phyloP scores from a whole-genome alignment of 2,797 vertebrate genomes.

The Philypnodon macrostomus region DNA sequence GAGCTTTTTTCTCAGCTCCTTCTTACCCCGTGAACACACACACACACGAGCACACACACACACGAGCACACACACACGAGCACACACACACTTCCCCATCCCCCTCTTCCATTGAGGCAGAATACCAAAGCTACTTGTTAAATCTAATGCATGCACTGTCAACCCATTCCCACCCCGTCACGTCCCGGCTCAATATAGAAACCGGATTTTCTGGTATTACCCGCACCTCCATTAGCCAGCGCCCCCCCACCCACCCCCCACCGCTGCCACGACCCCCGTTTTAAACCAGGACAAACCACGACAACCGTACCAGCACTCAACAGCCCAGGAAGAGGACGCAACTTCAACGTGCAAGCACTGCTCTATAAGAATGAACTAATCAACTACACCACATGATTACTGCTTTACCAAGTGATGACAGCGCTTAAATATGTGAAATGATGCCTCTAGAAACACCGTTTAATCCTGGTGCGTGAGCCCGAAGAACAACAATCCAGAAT shows the following conservation, averaged over 20 bases:
- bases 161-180: slow-evolving; percentile 87
- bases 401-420: slow-evolving; percentile 62
- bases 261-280: slow-evolving; percentile 51
- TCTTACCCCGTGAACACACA: slow-evolving; percentile 2
- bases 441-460: too few species aligned
- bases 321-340: slow-evolving; percentile 5
- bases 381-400: slow-evolving; percentile 61
- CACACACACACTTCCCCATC: slow-evolving; percentile 43
- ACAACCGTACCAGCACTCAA: slow-evolving; percentile 10
- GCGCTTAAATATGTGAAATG: slow-evolving; percentile 58
- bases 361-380: slow-evolving; percentile 45
- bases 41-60: slow-evolving; percentile 15
- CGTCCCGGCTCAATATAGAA: slow-evolving; percentile 84
- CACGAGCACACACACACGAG: slow-evolving; percentile 25
- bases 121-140: slow-evolving; percentile 84
- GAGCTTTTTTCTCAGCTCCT: slow-evolving; percentile 11
- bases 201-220: slow-evolving; percentile 85
- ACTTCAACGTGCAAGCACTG: slow-evolving; percentile 40
- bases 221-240: slow-evolving; percentile 75
- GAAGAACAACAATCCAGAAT: slow-evolving; percentile 33
- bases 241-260: too few species aligned
- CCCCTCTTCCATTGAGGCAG: slow-evolving; percentile 68
- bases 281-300: slow-evolving; percentile 31
- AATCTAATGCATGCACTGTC: slow-evolving; percentile 82
- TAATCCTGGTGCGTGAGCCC: slow-evolving; percentile 38